Conservation (phyloP, 2,888 invertebrate genomes). For the Zaprionus lineosus region DNA sequence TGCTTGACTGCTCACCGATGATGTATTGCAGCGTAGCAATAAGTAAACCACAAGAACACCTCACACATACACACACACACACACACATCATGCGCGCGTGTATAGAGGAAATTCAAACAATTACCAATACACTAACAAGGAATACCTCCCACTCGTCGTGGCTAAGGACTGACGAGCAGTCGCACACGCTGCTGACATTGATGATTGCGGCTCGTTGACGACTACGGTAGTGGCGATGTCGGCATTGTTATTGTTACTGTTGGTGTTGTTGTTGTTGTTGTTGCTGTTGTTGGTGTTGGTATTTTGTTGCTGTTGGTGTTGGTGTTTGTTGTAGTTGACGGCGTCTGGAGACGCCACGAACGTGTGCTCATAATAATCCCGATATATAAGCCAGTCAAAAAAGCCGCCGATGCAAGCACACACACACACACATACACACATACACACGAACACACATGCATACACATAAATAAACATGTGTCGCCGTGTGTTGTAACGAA, state of each 20-base stretch:
- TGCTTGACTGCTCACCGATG: constrained; percentile 59
- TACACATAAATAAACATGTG: constrained; percentile 71
- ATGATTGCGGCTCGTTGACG: constrained; percentile 66
- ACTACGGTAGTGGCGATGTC: constrained; percentile 3
- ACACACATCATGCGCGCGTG: constrained; percentile 3
- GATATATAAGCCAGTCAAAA: constrained; percentile 45
- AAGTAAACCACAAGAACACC: constrained; percentile 67
- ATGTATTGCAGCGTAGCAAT: constrained; percentile 72
- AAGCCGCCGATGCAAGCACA: constrained; percentile 11
- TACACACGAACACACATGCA: constrained; percentile 23
- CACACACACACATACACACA: constrained; percentile 19
- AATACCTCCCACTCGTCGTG: constrained; percentile 26
- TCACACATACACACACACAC: constrained; percentile 30
- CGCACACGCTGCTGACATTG: constrained; percentile 61
- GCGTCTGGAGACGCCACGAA: constrained; percentile 70
- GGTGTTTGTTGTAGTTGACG: constrained; percentile 27
- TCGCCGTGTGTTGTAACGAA: constrained; percentile 77
- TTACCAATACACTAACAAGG: constrained; percentile 63
- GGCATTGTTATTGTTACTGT: constrained; percentile 5
- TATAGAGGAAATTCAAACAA: constrained; percentile 48
- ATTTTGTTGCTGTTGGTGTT: too few relatives aligned
- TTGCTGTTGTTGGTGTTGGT: not conserved
- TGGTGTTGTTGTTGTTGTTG: constrained; percentile 17
- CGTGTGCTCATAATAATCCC: constrained; percentile 78
- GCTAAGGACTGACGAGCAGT: not conserved